Evolutionary conservation across 2,888 invertebrate genomes (phyloP), one percentile per base, ranked within the genome.

Genomic region (Helicoverpa assulta): DNA sequence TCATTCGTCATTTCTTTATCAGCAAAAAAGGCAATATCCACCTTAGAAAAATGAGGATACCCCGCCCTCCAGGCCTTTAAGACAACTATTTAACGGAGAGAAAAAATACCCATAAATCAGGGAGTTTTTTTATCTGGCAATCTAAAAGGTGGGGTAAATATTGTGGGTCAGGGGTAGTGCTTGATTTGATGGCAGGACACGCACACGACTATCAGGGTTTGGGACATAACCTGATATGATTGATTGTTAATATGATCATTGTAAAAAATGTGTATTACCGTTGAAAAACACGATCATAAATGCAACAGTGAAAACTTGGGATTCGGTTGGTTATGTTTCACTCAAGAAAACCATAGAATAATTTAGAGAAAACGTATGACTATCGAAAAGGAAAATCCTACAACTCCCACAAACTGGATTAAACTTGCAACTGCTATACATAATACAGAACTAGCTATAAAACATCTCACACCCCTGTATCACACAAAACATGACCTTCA

Each of bases 41-140:
- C 92, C 94, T 93, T 91, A 78, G 88, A 93, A 90, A 93, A 93
- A 94, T 93, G 94, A 93, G 91, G 83, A 81, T 80, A 85, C 83
- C 86, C 85, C 89, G 90, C 92, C 93, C 93, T 90, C 76, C 81
- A 82, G 88, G 89, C 91, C 93, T 90, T 88, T 91, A 91, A 94
- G 92, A 94, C 94, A 94, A 94, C 94, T 94, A 94, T 94, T 95
- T 94, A 94, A 94, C 92, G 91, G 86, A 84, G 86, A 86, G 85
- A 87, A 89, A 84, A 90, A 88, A 84, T 83, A 80, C 81, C 86
- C 88, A 93, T 94, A 93, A 94, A 94, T 94, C 93, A 93, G 83
- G 87, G 85, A 85, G 87, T 73, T 82, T 92, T 93, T 91, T 92
- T 93, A 93, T 93, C 93, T 91, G 88, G 86, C 89, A 89, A 93